Percentiles rank a stretch among this genome's conserved stretches.
Conservation (phyloP, 2,888 invertebrate species). For the Plemyria rubiginata region DNA sequence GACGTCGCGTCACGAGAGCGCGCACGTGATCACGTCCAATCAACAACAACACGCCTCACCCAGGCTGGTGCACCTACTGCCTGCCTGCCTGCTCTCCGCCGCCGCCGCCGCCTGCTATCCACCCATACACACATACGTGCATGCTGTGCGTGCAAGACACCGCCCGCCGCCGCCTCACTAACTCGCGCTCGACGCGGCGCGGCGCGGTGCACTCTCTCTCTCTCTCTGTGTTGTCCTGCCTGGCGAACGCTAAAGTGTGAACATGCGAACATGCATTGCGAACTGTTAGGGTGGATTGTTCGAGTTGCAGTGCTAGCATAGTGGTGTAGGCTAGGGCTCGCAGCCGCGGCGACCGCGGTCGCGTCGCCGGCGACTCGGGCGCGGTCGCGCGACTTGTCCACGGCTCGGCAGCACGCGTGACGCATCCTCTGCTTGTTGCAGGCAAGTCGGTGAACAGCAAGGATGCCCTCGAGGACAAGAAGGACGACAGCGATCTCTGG, state of each 20-base stretch:
- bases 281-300: constrained; percentile 16
- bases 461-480: constrained; percentile 88
- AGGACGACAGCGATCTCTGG: constrained; percentile 94
- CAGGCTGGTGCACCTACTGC: too few species aligned
- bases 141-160: too few species aligned
- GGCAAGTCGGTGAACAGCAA: constrained; percentile 87
- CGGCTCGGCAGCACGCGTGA: constrained; percentile 59
- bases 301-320: not conserved
- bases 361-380: constrained; percentile 20
- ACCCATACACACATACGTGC: too few species aligned
- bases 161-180: too few species aligned
- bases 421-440: constrained; percentile 78
- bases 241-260: constrained; percentile 14
- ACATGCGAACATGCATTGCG: constrained; percentile 31
- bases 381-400: constrained; percentile 21
- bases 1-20: too few species aligned
- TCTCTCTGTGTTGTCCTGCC: not conserved
- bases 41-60: too few species aligned
- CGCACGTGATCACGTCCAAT: too few species aligned
- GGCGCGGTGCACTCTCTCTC: not conserved
- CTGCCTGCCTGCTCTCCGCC: too few species aligned
- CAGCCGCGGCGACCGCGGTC: constrained; percentile 2
- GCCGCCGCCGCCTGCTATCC: too few species aligned
- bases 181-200: too few species aligned
- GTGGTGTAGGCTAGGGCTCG: too few species aligned